Percentiles rank a stretch among this genome's conserved stretches.
phyloP scores from a whole-genome alignment of 2,888 invertebrate species.

The Lottia gigantea region DNA sequence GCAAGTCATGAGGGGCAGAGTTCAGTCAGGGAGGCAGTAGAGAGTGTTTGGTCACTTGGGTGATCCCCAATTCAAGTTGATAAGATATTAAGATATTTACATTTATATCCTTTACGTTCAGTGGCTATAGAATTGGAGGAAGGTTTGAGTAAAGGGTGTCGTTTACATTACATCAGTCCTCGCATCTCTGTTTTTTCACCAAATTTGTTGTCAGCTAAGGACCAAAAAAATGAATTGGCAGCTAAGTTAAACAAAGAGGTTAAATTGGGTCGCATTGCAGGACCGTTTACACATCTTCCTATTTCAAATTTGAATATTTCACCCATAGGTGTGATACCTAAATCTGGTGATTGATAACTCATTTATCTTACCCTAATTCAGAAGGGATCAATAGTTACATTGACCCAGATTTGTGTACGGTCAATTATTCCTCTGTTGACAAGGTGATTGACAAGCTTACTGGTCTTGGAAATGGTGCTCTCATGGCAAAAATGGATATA shows the following conservation, averaged over 20 bases:
- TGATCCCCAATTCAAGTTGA: neutral
- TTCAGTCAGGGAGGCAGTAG: neutral
- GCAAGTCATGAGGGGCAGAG: neutral
- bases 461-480: neutral
- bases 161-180: neutral
- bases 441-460: neutral
- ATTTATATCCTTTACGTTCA: constrained; percentile 3
- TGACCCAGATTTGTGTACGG: constrained; percentile 2
- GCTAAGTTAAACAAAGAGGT: neutral
- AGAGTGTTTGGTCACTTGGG: neutral
- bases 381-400: neutral
- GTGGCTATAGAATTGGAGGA: neutral
- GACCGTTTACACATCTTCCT: neutral
- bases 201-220: neutral
- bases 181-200: neutral
- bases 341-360: neutral
- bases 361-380: neutral
- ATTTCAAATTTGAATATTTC: neutral
- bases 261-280: neutral
- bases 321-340: neutral
- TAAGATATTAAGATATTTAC: neutral
- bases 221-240: neutral
- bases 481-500: constrained; percentile 5
- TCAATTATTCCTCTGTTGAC: neutral
- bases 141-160: neutral